A percentile compares a stretch with the other conserved stretches of the same genome.
These are phyloP conservation scores for Calameuta filiformis DNA, from an alignment of 2,888 invertebrate species.

Conservation along the genomic window DNA sequence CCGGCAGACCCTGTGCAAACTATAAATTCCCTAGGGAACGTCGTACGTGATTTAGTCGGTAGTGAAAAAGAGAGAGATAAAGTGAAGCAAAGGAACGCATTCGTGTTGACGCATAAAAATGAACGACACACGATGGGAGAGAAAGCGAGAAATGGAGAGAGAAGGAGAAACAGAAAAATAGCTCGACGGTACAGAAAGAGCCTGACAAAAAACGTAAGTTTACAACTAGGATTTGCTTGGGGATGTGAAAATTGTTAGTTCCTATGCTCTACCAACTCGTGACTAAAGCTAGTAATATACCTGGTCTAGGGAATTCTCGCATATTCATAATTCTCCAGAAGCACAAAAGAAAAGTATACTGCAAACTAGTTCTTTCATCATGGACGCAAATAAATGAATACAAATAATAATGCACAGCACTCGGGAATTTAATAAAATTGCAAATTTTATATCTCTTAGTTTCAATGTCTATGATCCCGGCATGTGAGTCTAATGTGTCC, in stretches of 20 bases:
- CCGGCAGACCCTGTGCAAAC: conserved; percentile 31
- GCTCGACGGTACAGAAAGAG: background rate
- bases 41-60: conserved; percentile 47
- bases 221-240: conserved; percentile 1
- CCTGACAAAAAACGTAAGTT: conserved; percentile 19
- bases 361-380: no score
- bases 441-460: no score
- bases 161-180: conserved; percentile 9
- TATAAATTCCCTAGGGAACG: conserved; percentile 44
- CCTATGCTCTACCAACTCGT: conserved; percentile 21
- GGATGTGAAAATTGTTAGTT: conserved; percentile 47
- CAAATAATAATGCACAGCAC: no score
- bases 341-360: no score
- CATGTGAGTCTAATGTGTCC: no score
- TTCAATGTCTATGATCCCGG: no score
- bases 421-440: no score
- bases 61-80: conserved; percentile 16
- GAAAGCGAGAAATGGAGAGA: conserved; percentile 8
- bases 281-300: no score
- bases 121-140: background rate
- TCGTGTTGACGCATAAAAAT: background rate
- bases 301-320: no score
- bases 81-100: background rate
- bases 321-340: no score
- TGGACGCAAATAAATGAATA: no score